phyloP scores from a whole-genome alignment of 1,140 invertebrate species.

The Halictus rubicundus region DNA sequence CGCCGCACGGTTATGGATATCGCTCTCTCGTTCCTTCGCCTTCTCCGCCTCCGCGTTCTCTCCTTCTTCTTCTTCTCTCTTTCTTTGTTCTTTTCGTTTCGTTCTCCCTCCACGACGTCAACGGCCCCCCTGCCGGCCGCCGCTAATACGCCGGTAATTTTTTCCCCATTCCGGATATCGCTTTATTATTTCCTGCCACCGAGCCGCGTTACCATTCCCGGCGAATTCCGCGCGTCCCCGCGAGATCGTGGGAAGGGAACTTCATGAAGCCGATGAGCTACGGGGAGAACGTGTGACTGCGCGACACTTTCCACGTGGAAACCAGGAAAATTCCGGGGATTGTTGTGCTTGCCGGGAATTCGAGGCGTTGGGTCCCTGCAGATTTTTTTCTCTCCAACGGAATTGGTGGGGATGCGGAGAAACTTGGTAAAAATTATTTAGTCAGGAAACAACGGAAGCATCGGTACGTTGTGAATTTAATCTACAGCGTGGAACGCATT shows the following conservation, averaged over 20 bases:
- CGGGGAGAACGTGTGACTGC: background rate
- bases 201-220: constrained; percentile 40
- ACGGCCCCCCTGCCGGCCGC: constrained; percentile 51
- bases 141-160: constrained; percentile 71
- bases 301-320: background rate
- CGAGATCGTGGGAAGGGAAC: constrained; percentile 40
- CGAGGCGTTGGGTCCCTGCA: no score
- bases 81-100: no score
- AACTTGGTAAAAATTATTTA: no score
- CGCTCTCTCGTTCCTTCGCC: constrained; percentile 36
- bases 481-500: no score
- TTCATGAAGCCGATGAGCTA: background rate
- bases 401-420: no score
- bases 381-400: no score
- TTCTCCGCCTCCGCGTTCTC: background rate
- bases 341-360: no score
- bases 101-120: constrained; percentile 35
- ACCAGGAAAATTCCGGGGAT: background rate
- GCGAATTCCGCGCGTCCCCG: constrained; percentile 40
- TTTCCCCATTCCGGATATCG: constrained; percentile 70
- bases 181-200: constrained; percentile 70
- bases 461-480: no score
- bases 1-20: constrained; percentile 57
- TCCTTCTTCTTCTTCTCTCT: no score
- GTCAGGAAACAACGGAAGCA: no score